phyloP scores from a whole-genome alignment of 2,797 vertebrate genomes.

The Toxotes lorentzi region DNA sequence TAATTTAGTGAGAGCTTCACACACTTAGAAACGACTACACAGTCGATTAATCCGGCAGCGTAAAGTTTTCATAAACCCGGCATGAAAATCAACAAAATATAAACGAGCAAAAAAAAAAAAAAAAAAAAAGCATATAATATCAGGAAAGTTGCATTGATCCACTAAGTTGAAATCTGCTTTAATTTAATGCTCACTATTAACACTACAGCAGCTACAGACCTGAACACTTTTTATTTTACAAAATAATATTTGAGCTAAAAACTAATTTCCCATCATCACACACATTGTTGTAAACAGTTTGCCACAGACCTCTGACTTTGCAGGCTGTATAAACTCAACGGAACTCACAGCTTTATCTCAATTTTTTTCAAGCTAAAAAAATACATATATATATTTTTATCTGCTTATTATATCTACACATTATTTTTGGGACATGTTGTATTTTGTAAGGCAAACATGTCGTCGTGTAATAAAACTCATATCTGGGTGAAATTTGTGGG shows the following conservation, averaged over 20 bases:
- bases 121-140: neutral
- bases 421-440: neutral
- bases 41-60: conserved; percentile 11
- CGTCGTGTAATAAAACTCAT: conserved; percentile 15
- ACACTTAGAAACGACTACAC: conserved; percentile 20
- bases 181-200: neutral
- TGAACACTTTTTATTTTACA: neutral
- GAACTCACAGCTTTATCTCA: neutral
- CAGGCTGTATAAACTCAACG: neutral
- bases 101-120: too few species aligned
- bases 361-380: conserved; percentile 27
- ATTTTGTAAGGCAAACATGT: conserved; percentile 36
- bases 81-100: neutral
- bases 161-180: conserved; percentile 1
- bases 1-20: conserved; percentile 45
- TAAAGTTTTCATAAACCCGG: conserved; percentile 5
- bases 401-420: neutral
- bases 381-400: too few species aligned
- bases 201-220: conserved; percentile 10
- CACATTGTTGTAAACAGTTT: neutral
- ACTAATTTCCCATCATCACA: conserved; percentile 3
- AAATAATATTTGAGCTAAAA: neutral
- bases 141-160: neutral
- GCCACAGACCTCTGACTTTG: neutral
- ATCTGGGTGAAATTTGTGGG: conserved; percentile 16